Percentiles rank a stretch among this genome's conserved stretches.
These are phyloP conservation scores for Micromesistius poutassou DNA, from an alignment of 2,797 vertebrate species.

Conservation along the genomic window DNA sequence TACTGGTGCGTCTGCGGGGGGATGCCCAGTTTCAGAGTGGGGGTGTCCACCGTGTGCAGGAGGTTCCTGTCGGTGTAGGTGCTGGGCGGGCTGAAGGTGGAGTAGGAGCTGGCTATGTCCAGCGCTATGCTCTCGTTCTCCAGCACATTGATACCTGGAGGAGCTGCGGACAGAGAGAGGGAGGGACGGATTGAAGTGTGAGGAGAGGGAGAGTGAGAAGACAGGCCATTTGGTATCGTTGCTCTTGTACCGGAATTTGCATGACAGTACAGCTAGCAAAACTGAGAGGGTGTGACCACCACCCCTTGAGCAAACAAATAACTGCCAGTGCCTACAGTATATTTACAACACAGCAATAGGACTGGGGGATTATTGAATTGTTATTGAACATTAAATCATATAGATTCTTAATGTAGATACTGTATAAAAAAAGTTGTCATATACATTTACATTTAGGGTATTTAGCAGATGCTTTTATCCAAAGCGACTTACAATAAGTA, in stretches of 20 bases:
- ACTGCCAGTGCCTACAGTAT: background rate
- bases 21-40: constrained; percentile 12
- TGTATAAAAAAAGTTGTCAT: too few relatives aligned
- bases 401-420: background rate
- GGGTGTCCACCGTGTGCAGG: constrained; percentile 13
- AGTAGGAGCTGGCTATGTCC: constrained; percentile 64
- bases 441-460: too few relatives aligned
- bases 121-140: constrained; percentile 77
- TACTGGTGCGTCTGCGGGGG: background rate
- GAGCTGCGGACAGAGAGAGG: constrained; percentile 55
- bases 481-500: too few relatives aligned
- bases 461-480: too few relatives aligned
- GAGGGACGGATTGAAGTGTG: background rate
- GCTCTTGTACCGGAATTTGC: background rate
- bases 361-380: too few relatives aligned
- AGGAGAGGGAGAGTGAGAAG: background rate
- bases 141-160: constrained; percentile 69
- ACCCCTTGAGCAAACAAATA: background rate
- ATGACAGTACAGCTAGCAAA: background rate
- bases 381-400: background rate
- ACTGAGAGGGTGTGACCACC: background rate
- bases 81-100: constrained; percentile 60
- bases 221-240: background rate
- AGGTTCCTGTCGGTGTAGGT: constrained; percentile 33
- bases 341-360: background rate